Conservation (phyloP, 2,113 vertebrate genomes). For the Sprattus sprattus region DNA sequence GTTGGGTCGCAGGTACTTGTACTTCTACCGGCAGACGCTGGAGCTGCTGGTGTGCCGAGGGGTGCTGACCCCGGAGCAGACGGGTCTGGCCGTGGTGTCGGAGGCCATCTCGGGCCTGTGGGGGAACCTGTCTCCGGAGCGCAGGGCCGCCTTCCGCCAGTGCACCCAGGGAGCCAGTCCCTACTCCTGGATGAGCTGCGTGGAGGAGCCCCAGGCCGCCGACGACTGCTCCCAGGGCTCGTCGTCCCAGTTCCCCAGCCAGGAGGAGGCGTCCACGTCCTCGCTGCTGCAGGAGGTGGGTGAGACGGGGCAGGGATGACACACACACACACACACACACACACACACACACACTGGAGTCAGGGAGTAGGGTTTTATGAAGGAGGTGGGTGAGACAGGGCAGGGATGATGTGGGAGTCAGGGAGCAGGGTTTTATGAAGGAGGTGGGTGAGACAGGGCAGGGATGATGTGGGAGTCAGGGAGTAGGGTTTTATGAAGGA, state of each 20-base stretch:
- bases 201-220: constrained; percentile 21
- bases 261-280: constrained; percentile 66
- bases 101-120: constrained; percentile 78
- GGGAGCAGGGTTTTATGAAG: no score
- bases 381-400: no score
- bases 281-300: constrained; percentile 73
- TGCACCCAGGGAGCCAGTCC: constrained; percentile 53
- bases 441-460: no score
- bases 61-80: constrained; percentile 66
- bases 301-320: no score
- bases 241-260: constrained; percentile 60
- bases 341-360: no score
- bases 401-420: background rate
- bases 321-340: no score
- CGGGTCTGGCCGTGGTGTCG: constrained; percentile 71
- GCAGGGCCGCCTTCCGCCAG: constrained; percentile 64
- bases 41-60: constrained; percentile 69
- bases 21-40: constrained; percentile 78
- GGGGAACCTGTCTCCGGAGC: constrained; percentile 74
- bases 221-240: constrained; percentile 61
- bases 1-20: constrained; percentile 75
- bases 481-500: background rate
- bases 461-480: background rate
- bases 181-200: constrained; percentile 1
- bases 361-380: no score